phyloP scores from a whole-genome alignment of 2,113 vertebrate species.

The Lampris megalopsis region DNA sequence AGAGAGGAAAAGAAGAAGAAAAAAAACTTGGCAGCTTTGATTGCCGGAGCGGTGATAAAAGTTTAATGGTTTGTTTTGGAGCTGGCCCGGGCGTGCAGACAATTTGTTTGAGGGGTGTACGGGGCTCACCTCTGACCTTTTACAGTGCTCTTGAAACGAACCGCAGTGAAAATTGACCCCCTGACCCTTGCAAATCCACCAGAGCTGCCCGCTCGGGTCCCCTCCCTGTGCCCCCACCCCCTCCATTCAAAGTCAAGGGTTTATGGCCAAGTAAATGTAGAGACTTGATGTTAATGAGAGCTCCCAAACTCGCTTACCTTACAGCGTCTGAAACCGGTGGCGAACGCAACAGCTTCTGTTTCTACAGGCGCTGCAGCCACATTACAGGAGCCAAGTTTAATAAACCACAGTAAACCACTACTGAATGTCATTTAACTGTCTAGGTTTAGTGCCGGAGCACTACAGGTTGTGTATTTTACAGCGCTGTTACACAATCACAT shows the following conservation, averaged over 20 bases:
- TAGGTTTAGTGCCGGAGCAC: slow-evolving; percentile 42
- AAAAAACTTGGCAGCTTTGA: slow-evolving; percentile 37
- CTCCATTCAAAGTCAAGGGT: slow-evolving; percentile 40
- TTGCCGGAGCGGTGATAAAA: slow-evolving; percentile 65
- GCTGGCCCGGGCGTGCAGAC: slow-evolving; percentile 36
- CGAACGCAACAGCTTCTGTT: slow-evolving; percentile 49
- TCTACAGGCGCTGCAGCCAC: slow-evolving; percentile 33
- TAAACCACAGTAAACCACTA: slow-evolving; percentile 50
- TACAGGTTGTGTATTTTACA: slow-evolving; percentile 70
- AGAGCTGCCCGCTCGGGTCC: slow-evolving; percentile 37
- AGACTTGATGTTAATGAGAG: slow-evolving; percentile 71
- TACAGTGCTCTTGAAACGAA: slow-evolving; percentile 38
- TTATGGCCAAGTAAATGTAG: slow-evolving; percentile 63
- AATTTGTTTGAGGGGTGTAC: slow-evolving; percentile 48
- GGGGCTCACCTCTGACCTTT: slow-evolving; percentile 59
- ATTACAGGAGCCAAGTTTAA: slow-evolving; percentile 63
- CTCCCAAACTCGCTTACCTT: slow-evolving; percentile 60
- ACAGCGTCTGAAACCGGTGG: slow-evolving; percentile 29
- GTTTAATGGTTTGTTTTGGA: slow-evolving; percentile 79
- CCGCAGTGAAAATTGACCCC: slow-evolving; percentile 31
- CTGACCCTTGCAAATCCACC: slow-evolving; percentile 44
- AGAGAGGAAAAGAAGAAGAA: slow-evolving; percentile 13
- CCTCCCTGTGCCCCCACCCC: slow-evolving; percentile 39
- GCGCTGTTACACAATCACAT: slow-evolving; percentile 61
- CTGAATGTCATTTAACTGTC: slow-evolving; percentile 58